A percentile compares a stretch with the other conserved stretches of the same genome.
phyloP scores from a whole-genome alignment of 1,140 invertebrate species.

The Megathymus violae region DNA sequence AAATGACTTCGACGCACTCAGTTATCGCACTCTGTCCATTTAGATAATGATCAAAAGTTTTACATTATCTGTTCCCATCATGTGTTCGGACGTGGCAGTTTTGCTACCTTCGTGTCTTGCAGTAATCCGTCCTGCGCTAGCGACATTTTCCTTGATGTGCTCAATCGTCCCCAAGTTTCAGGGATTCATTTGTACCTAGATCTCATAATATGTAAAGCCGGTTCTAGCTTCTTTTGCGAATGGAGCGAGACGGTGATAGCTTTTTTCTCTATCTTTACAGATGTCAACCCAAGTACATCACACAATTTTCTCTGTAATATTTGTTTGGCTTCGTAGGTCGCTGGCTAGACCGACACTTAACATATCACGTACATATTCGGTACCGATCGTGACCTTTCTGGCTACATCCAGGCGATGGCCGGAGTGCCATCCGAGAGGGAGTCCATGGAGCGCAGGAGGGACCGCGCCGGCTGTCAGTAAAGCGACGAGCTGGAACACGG shows the following conservation, averaged over 20 bases:
- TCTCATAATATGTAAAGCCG: neutral
- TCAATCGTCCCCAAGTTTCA: neutral
- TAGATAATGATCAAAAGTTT: too few species aligned
- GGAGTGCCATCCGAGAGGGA: conserved; percentile 71
- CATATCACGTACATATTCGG: neutral
- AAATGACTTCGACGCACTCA: neutral
- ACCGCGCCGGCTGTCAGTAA: conserved; percentile 72
- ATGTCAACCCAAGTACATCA: too few species aligned
- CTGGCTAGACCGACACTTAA: neutral
- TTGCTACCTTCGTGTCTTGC: neutral
- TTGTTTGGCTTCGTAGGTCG: neutral
- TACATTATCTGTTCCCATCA: too few species aligned
- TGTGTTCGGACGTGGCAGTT: neutral
- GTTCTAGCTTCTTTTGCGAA: neutral
- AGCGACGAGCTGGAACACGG: conserved; percentile 74
- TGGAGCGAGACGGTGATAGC: too few species aligned
- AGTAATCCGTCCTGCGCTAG: neutral
- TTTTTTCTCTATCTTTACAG: too few species aligned
- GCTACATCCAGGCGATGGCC: conserved; percentile 75
- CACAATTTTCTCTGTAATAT: neutral
- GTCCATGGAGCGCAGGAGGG: conserved; percentile 62
- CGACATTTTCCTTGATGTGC: neutral
- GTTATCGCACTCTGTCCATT: neutral
- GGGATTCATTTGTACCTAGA: neutral
- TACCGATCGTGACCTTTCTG: conserved; percentile 5